Conservation (phyloP, 2,113 vertebrate genomes). For the Colistium nudipinnis region DNA sequence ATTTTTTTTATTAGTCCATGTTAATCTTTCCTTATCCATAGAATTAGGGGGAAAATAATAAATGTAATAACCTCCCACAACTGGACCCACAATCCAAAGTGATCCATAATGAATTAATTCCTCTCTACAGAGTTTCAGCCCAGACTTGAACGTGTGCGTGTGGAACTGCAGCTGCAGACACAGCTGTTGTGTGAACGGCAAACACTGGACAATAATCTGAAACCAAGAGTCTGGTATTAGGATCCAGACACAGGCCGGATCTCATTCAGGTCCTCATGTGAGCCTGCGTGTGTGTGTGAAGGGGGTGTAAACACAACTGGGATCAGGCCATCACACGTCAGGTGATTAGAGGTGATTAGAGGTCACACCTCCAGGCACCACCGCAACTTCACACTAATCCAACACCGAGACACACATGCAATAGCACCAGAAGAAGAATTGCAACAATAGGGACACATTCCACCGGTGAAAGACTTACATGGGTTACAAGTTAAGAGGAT, state of each 20-base stretch:
- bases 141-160: neutral
- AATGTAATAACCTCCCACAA: no score
- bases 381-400: conserved; percentile 68
- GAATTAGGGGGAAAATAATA: no score
- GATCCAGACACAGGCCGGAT: conserved; percentile 26
- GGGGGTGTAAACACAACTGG: conserved; percentile 6
- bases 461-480: conserved; percentile 54
- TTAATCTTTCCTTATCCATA: no score
- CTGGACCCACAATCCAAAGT: no score
- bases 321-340: conserved; percentile 77
- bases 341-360: conserved; percentile 77
- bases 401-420: conserved; percentile 30
- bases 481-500: conserved; percentile 73
- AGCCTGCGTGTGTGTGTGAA: conserved; percentile 24
- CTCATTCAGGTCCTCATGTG: conserved; percentile 33
- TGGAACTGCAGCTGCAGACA: conserved; percentile 31
- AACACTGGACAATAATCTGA: conserved; percentile 43
- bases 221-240: conserved; percentile 55
- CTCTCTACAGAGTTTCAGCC: neutral
- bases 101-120: no score
- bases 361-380: conserved; percentile 78
- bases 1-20: no score
- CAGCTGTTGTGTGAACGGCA: conserved; percentile 48
- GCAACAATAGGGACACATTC: conserved; percentile 57
- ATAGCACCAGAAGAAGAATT: conserved; percentile 9